Conservation (phyloP, 2,888 invertebrate genomes). For the Lasioglossum oenotherae region DNA sequence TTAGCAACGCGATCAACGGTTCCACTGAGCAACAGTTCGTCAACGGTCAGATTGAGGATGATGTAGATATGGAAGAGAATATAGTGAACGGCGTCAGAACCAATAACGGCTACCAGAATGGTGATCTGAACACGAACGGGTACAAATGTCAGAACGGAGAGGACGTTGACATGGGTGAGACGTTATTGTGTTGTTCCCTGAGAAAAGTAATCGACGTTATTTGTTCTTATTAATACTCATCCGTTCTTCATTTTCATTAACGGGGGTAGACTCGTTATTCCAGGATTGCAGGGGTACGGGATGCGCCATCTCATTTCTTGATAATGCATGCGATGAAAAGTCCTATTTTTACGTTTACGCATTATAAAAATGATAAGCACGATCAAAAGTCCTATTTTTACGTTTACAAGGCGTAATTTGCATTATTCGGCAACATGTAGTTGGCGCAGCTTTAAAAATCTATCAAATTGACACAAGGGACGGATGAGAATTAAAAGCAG, state of each 20-base stretch:
- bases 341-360: no score
- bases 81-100: constrained; percentile 81
- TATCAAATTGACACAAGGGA: neutral
- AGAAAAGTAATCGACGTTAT: neutral
- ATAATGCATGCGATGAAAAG: no score
- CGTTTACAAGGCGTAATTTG: no score
- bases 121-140: constrained; percentile 84
- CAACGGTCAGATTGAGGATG: constrained; percentile 83
- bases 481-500: no score
- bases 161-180: constrained; percentile 90
- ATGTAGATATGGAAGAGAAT: constrained; percentile 87
- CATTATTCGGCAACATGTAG: no score
- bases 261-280: no score
- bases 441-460: neutral
- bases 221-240: neutral
- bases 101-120: constrained; percentile 87
- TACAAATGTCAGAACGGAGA: constrained; percentile 88
- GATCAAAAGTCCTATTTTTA: no score
- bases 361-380: no score
- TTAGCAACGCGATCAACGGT: constrained; percentile 85
- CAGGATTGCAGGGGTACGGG: no score
- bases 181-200: constrained; percentile 1
- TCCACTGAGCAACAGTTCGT: constrained; percentile 82
- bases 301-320: no score
- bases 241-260: neutral